Evolutionary conservation across 2,797 vertebrate genomes (phyloP).

Genomic region (Lagocephalus sceleratus): DNA sequence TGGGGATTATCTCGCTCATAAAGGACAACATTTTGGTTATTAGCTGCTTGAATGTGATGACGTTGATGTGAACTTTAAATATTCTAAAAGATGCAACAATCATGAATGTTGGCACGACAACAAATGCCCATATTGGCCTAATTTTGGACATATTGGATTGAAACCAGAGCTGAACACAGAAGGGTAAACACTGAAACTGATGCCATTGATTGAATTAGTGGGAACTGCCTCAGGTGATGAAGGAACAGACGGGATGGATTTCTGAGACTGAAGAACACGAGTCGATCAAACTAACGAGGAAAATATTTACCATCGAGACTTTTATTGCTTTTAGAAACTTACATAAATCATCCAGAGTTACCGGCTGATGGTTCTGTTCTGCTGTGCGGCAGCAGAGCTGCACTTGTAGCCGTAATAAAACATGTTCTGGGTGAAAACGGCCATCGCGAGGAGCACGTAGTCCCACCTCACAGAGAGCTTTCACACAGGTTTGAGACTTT

Average conservation of each 20-base stretch:
- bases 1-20: too few species aligned
- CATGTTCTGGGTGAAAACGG: too few species aligned
- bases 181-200: conserved; percentile 58
- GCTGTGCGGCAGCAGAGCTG: neutral
- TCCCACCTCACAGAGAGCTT: too few species aligned
- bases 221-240: conserved; percentile 52
- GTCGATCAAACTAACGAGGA: neutral
- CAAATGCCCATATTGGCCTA: conserved; percentile 46
- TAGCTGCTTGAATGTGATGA: too few species aligned
- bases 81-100: conserved; percentile 32
- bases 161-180: conserved; percentile 52
- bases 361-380: neutral
- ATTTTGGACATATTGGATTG: conserved; percentile 47
- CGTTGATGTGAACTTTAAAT: neutral
- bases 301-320: neutral
- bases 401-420: too few species aligned
- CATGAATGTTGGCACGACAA: conserved; percentile 49
- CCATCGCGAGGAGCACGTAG: too few species aligned
- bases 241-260: conserved; percentile 28
- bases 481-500: too few species aligned
- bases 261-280: conserved; percentile 11
- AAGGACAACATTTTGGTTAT: too few species aligned
- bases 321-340: neutral
- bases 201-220: conserved; percentile 63
- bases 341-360: neutral